phyloP scores from a whole-genome alignment of 2,113 vertebrate genomes.

The Thermophis baileyi region DNA sequence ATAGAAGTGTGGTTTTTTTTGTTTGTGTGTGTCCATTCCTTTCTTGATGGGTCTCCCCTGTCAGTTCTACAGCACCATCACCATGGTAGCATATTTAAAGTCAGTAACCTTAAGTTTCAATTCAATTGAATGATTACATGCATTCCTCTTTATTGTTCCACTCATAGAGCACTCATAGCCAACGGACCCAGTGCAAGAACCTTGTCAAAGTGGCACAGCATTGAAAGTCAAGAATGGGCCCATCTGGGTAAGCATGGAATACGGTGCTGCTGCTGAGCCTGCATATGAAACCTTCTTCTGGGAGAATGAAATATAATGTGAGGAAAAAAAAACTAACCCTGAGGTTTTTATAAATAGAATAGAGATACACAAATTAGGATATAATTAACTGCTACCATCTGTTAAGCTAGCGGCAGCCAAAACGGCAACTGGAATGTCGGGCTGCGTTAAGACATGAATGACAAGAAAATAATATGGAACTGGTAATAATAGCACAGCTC shows the following conservation, averaged over 20 bases:
- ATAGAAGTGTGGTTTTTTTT: background rate
- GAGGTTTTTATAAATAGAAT: background rate
- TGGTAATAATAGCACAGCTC: slow-evolving; percentile 6
- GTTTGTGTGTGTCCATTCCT: background rate
- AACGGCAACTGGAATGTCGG: background rate
- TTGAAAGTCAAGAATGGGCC: background rate
- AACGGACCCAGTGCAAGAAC: background rate
- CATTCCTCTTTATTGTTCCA: background rate
- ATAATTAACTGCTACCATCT: slow-evolving; percentile 21
- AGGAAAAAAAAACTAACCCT: background rate
- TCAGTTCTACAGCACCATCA: background rate
- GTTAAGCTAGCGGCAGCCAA: background rate
- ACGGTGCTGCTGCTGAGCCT: background rate
- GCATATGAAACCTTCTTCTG: background rate
- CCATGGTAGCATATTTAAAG: background rate
- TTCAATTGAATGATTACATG: background rate
- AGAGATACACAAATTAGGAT: background rate
- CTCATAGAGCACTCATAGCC: background rate
- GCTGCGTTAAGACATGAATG: background rate
- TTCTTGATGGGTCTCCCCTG: background rate
- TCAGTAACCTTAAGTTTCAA: background rate
- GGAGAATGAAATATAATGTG: background rate
- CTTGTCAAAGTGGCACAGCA: background rate
- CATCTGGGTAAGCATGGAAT: background rate
- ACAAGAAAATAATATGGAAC: slow-evolving; percentile 7